Evolutionary conservation across 2,113 vertebrate genomes (phyloP).

Genomic region (Vireo altiloquus): DNA sequence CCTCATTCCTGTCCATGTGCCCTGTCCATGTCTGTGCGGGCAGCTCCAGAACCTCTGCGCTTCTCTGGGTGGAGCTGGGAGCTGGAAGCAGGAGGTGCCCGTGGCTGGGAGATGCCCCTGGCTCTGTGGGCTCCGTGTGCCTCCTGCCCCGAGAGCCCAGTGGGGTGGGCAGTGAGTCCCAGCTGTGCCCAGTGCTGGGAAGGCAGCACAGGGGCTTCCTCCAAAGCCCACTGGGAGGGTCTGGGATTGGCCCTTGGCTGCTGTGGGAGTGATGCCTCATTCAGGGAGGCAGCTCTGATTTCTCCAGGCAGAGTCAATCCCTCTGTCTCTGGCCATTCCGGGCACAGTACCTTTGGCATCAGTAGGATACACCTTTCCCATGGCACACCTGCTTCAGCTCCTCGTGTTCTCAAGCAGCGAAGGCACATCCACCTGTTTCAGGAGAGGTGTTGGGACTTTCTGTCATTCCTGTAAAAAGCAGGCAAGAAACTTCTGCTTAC

Average conservation of each 20-base stretch:
- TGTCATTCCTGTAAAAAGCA: background rate
- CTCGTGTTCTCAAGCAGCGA: background rate
- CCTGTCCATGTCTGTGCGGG: background rate
- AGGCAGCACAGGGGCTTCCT: rapidly evolving
- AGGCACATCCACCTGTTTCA: too few species aligned
- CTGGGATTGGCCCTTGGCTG: too few species aligned
- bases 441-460: background rate
- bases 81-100: background rate
- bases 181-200: rapidly evolving
- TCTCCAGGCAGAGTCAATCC: background rate
- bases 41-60: background rate
- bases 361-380: rapidly evolving
- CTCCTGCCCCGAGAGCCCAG: background rate
- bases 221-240: background rate
- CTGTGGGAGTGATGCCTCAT: background rate
- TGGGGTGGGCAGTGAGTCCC: background rate
- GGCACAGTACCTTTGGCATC: background rate
- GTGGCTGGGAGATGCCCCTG: background rate
- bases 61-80: background rate
- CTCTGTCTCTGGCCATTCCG: background rate
- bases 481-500: background rate
- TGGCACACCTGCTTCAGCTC: background rate
- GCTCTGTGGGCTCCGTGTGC: rapidly evolving
- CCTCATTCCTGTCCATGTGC: background rate
- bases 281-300: background rate